These are phyloP conservation scores for Epinotia ramella DNA, from an alignment of 2,888 invertebrate genomes.

Conservation along the genomic window DNA sequence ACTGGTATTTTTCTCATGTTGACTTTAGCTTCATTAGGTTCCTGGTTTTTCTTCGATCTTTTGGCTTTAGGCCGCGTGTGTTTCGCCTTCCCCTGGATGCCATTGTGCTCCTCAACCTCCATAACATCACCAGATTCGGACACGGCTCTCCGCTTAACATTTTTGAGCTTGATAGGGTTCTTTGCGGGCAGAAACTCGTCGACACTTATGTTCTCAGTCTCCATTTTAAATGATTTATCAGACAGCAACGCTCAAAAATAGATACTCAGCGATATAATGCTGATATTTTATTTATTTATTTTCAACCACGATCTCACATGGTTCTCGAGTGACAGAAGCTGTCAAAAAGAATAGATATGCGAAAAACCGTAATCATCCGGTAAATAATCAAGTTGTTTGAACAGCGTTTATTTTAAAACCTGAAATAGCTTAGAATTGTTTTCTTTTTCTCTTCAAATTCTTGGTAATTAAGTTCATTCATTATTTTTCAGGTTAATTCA, in stretches of 20 bases:
- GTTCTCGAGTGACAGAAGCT: slow-evolving; percentile 52
- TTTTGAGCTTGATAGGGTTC: slow-evolving; percentile 76
- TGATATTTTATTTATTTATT: slow-evolving; percentile 38
- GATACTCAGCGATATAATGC: not conserved
- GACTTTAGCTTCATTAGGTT: slow-evolving; percentile 84
- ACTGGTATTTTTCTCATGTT: slow-evolving; percentile 92
- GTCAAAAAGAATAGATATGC: slow-evolving; percentile 48
- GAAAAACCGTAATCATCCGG: slow-evolving; percentile 19
- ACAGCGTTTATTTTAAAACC: not conserved
- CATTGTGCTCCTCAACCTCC: slow-evolving; percentile 89
- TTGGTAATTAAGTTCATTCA: not conserved
- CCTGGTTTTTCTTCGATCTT: slow-evolving; percentile 69
- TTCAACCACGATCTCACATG: slow-evolving; percentile 57
- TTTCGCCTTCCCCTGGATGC: slow-evolving; percentile 80
- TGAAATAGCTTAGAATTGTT: not conserved
- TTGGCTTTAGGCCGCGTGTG: slow-evolving; percentile 73
- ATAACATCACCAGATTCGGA: slow-evolving; percentile 84
- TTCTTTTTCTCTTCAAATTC: slow-evolving; percentile 22
- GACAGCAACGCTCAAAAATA: not conserved
- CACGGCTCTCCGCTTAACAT: slow-evolving; percentile 81
- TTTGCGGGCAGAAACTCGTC: slow-evolving; percentile 83
- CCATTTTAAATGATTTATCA: slow-evolving; percentile 63
- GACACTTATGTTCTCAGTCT: slow-evolving; percentile 80
- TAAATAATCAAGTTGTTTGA: not conserved
- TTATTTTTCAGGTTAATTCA: not conserved